Conservation (phyloP, 1,140 invertebrate genomes). For the Tetragnatha versicolor region DNA sequence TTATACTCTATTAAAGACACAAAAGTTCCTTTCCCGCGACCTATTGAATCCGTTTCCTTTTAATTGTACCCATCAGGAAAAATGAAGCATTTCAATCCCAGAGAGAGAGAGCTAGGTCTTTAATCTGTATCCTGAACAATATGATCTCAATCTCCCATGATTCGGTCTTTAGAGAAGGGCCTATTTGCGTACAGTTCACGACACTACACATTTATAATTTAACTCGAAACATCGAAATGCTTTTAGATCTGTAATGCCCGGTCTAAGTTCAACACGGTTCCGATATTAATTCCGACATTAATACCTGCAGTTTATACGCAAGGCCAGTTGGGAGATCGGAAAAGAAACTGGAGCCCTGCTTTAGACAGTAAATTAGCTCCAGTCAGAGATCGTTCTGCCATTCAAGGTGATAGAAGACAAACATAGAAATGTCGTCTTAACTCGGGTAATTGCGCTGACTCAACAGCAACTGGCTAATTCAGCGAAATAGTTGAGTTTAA, state of each 20-base stretch:
- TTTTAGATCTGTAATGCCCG: slow-evolving; percentile 6
- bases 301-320: too few relatives aligned
- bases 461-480: too few relatives aligned
- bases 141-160: neutral
- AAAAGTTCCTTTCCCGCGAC: neutral
- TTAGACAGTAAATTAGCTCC: too few relatives aligned
- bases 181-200: neutral
- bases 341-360: too few relatives aligned
- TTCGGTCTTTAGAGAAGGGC: neutral
- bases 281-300: slow-evolving; percentile 8
- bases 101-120: slow-evolving; percentile 11
- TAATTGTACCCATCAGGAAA: too few relatives aligned
- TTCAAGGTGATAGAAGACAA: too few relatives aligned
- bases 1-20: slow-evolving; percentile 5
- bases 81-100: neutral
- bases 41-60: slow-evolving; percentile 13
- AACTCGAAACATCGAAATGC: slow-evolving; percentile 15
- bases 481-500: too few relatives aligned
- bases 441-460: too few relatives aligned
- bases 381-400: too few relatives aligned
- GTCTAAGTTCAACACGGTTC: neutral
- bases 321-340: too few relatives aligned
- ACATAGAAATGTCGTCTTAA: too few relatives aligned
- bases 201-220: slow-evolving; percentile 3
- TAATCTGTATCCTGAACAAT: slow-evolving; percentile 6